A percentile compares a stretch with the other conserved stretches of the same genome.
Conservation (phyloP, 92 coral and sea anemone species). For the Meandrina meandrites region DNA sequence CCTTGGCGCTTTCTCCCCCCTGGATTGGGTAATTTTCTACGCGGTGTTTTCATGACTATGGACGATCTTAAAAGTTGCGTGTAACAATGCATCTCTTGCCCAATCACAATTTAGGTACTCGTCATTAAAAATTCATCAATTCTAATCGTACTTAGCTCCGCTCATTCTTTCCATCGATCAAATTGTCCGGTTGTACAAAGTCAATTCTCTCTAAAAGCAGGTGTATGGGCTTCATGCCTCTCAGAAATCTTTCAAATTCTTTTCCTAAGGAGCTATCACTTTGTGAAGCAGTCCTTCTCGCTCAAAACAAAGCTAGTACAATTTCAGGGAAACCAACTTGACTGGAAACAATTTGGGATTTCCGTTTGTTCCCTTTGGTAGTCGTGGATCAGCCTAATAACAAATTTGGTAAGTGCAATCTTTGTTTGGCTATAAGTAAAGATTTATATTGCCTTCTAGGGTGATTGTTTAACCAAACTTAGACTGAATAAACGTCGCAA, state of each 20-base stretch:
- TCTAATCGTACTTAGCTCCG: conserved; percentile 7
- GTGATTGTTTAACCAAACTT: conserved; percentile 18
- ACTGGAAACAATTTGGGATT: neutral
- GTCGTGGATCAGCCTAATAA: neutral
- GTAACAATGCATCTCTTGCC: neutral
- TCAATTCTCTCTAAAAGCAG: neutral
- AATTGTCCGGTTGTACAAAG: conserved; percentile 13
- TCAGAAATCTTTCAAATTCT: neutral
- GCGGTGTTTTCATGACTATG: neutral
- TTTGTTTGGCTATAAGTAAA: neutral
- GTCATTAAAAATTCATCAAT: conserved; percentile 28
- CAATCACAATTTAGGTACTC: neutral
- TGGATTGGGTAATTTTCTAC: neutral
- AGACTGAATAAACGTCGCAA: neutral
- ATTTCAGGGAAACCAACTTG: neutral
- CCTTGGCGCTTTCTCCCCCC: neutral
- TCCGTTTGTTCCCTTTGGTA: neutral
- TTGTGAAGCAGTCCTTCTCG: neutral
- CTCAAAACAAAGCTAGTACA: neutral
- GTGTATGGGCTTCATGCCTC: neutral
- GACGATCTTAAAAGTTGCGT: neutral
- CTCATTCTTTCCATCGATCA: conserved; percentile 5
- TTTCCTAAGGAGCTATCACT: neutral
- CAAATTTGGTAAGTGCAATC: neutral
- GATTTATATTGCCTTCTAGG: neutral